These are phyloP conservation scores for Leptosomus discolor DNA, from an alignment of 2,113 vertebrate species.

Conservation along the genomic window DNA sequence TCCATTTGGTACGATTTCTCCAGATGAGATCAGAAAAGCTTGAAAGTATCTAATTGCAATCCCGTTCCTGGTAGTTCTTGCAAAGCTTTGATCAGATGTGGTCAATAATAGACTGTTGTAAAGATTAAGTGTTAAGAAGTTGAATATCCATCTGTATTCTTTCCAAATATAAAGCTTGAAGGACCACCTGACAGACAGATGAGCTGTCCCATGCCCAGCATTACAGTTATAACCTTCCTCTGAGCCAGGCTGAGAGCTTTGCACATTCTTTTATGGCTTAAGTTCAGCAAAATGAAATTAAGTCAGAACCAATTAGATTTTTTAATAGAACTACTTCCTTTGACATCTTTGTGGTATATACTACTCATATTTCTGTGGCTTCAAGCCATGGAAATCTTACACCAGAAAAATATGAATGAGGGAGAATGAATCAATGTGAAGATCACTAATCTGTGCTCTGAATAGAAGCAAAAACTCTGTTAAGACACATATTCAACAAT, in stretches of 20 bases:
- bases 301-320: background rate
- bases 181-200: background rate
- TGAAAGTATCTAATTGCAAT: background rate
- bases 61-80: background rate
- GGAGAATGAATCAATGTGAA: background rate
- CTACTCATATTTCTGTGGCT: background rate
- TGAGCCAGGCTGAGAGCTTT: background rate
- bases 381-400: background rate
- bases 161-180: background rate
- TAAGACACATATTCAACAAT: background rate
- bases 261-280: background rate
- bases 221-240: background rate
- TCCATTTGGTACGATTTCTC: background rate
- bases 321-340: background rate
- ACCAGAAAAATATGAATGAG: background rate
- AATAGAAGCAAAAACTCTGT: background rate
- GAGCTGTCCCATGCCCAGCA: background rate
- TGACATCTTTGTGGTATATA: background rate
- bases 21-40: background rate
- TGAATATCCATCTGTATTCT: background rate
- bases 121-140: background rate
- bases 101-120: background rate
- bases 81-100: background rate
- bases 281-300: background rate
- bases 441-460: background rate